These are phyloP conservation scores for Elachura formosa DNA, from an alignment of 2,113 vertebrate species.

Conservation along the genomic window DNA sequence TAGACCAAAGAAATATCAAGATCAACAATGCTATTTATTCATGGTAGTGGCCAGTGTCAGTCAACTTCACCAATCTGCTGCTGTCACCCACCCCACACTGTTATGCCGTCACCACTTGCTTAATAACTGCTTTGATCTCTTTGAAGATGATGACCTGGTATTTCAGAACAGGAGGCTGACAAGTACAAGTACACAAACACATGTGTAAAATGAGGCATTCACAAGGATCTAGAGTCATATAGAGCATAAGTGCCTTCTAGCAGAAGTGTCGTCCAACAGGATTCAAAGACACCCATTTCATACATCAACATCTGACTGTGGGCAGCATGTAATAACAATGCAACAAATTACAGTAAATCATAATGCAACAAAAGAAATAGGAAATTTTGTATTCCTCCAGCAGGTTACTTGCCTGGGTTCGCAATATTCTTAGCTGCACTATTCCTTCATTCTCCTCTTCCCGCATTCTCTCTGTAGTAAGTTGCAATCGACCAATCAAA, in stretches of 20 bases:
- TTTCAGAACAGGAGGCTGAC: not conserved
- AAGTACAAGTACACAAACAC: not conserved
- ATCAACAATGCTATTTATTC: not conserved
- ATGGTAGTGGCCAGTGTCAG: not conserved
- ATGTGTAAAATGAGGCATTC: not conserved
- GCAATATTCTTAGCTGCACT: conserved; percentile 95
- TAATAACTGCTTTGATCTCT: not conserved
- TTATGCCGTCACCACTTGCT: not conserved
- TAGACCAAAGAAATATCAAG: not conserved
- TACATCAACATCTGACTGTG: not conserved
- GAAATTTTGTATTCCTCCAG: not conserved
- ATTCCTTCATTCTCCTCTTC: conserved; percentile 99
- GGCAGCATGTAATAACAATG: not conserved
- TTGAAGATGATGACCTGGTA: not conserved
- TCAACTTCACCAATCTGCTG: not conserved
- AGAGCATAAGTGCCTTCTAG: too few relatives aligned
- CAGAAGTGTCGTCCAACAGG: not conserved
- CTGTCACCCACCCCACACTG: not conserved
- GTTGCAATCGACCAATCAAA: conserved; percentile 94
- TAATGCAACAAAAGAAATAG: not conserved
- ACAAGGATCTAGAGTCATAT: not conserved
- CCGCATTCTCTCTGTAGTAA: conserved; percentile 97
- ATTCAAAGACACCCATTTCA: not conserved
- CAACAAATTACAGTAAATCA: not conserved
- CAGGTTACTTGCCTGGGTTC: conserved; percentile 87